Base-by-base conservation (phyloP, 30 jellyfish, hydroid and myxozoan species). In the Hydra vulgaris region DNA sequence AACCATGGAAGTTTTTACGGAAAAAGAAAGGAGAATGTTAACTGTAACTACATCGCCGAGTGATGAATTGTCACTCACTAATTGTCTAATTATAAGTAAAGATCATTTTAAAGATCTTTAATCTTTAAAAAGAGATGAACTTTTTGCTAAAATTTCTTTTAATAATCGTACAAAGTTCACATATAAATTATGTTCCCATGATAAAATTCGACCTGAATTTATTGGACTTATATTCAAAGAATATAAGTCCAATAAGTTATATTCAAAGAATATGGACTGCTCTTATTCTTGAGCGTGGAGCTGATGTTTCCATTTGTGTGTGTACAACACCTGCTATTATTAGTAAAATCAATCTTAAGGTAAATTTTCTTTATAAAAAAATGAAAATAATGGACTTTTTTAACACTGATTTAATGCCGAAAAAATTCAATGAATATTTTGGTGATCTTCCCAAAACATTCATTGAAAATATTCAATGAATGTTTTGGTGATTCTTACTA, bases 371-470 rank as follows among this genome's bases (percentile, higher is more conserved):
- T 7, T 84, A 79, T 73, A 92, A 87, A 53, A 79, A 71, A 26
- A 92, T 84, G 89, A 27, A 95, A 16, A 86, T 87, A 3, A 79
- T 79, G 71, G 94, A 87, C 24, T 88, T 94, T 5, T 92, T 83
- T 82, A 93, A 92, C 70, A 92, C 98, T 27, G 98, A 92, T 81
- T 81, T 79, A 66, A 83, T 92, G 95, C 89, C 89, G 0, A 74
- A 95, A 15, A 89, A 79, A 21, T 70, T 92, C 54, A 71, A 89
- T 18, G 98, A 88, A 25, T 20, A 78, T 0, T 92, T 83, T 70
- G 85, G 80, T 80, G 20, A 80, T 0, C 26, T 92, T 55, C 98
- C 98, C 0, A n/a, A n/a, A n/a, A n/a, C n/a, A n/a, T n/a, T n/a
- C n/a, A n/a, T n/a, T n/a, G n/a, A n/a, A n/a, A n/a, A n/a, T n/a